Percentiles rank a stretch among this genome's conserved stretches.
Conservation (phyloP, 1,140 invertebrate species). For the Lucilia cuprina region DNA sequence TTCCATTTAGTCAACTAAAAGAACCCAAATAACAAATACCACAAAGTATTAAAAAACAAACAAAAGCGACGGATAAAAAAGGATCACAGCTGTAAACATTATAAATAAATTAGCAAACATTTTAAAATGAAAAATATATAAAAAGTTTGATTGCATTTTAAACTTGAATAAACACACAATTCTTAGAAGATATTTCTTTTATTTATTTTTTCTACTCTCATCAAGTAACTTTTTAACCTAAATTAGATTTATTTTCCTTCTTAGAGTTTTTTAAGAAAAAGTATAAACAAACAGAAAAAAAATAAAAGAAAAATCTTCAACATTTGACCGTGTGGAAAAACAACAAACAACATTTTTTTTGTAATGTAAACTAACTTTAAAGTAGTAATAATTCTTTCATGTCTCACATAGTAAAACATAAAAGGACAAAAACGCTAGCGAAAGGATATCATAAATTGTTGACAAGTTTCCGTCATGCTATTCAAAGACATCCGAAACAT, state of each 20-base stretch:
- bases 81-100: neutral
- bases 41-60: neutral
- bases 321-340: neutral
- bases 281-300: neutral
- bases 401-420: no score
- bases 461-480: neutral
- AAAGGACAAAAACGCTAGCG: no score
- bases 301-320: neutral
- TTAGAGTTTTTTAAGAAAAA: no score
- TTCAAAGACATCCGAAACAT: neutral
- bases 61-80: neutral
- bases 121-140: neutral
- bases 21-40: neutral
- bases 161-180: neutral
- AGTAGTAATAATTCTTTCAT: neutral
- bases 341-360: neutral
- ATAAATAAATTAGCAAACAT: neutral
- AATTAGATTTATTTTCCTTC: neutral
- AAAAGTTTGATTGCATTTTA: neutral
- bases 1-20: neutral
- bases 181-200: neutral
- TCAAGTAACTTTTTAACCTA: neutral
- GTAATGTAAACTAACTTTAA: neutral
- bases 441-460: neutral
- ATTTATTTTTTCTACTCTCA: neutral